Percentiles rank a stretch among this genome's conserved stretches.
Evolutionary conservation across 2,797 vertebrate species (phyloP).

Genomic region (Cercopithecus neglectus): DNA sequence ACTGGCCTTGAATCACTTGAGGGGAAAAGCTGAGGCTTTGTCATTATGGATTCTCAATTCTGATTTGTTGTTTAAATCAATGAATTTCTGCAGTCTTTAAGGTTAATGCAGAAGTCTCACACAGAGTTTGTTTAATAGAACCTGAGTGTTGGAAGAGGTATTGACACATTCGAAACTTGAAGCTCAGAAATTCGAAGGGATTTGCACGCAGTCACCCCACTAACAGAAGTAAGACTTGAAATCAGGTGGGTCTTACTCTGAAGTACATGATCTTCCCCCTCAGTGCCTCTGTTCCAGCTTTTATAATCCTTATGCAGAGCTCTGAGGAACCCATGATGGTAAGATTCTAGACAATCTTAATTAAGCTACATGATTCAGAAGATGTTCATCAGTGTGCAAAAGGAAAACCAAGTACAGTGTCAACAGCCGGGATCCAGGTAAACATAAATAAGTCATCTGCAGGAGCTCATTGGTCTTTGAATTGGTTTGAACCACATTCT

Average conservation of each 20-base stretch:
- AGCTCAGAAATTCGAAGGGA: background rate
- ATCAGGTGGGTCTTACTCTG: background rate
- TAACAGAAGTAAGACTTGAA: background rate
- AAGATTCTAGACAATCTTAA: background rate
- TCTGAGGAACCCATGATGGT: background rate
- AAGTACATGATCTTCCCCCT: background rate
- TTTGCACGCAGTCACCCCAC: background rate
- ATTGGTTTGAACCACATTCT: background rate
- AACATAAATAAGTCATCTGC: background rate
- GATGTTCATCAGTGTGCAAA: background rate
- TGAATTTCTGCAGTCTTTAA: background rate
- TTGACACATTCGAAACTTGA: no score
- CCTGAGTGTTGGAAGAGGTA: no score
- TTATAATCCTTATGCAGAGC: background rate
- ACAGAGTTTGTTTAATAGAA: background rate
- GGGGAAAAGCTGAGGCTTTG: background rate
- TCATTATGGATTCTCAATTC: background rate
- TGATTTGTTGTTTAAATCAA: background rate
- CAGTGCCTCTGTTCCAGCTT: background rate
- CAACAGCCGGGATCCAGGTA: background rate
- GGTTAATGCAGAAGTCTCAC: background rate
- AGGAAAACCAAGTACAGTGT: background rate
- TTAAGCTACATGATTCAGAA: background rate
- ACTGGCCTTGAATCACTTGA: background rate
- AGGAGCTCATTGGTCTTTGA: background rate